Evolutionary conservation across 2,113 vertebrate genomes (phyloP), one percentile per base, ranked within the genome.

Genomic region (Motacilla tschutschensis): DNA sequence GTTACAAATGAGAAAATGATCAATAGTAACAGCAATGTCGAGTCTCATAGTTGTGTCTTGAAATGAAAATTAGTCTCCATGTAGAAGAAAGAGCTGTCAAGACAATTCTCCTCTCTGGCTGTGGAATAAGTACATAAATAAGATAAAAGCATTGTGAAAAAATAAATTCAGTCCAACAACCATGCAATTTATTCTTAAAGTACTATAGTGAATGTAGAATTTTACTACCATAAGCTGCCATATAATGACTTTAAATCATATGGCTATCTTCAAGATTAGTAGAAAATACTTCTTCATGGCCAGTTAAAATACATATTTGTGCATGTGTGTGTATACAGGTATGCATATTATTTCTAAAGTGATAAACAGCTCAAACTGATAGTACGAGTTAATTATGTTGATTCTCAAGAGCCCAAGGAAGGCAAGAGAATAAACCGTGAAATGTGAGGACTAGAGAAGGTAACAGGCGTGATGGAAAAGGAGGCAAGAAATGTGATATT

Each of bases 61-160:
- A 28, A 12, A 46, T 59, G 74, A 79, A 54, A 86, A 81, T 47
- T 59, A 62, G 48, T 67, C 80, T 83, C 63, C 22, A 38, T 41
- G 33, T 14, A 44, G 29, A 46, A 92, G 54, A 63, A 58, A 67
- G 70, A 88, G 46, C 65, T 80, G 57, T 48, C 59, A 83, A 41
- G 33, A 75, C 17, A 84, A 46, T 85, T 58, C 9, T 89, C 12
- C 9, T 67, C 28, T 80, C 51, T 38, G 75, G 65, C 55, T 73
- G 9, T 43, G 9, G 66, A 91, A 91, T 90, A 91, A 94, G 84
- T 85, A 47, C 29, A 87, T 91, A 84, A 88, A 87, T 63, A 89
- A 94, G 58, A 93, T 65, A 59, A 91, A 91, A 85, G 43, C 41
- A 57, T 74, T 67, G 57, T 69, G 79, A 74, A 59, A 53, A 81